Base-by-base conservation (phyloP, 1,140 invertebrate genomes). In the Neuroterus valhalla region DNA sequence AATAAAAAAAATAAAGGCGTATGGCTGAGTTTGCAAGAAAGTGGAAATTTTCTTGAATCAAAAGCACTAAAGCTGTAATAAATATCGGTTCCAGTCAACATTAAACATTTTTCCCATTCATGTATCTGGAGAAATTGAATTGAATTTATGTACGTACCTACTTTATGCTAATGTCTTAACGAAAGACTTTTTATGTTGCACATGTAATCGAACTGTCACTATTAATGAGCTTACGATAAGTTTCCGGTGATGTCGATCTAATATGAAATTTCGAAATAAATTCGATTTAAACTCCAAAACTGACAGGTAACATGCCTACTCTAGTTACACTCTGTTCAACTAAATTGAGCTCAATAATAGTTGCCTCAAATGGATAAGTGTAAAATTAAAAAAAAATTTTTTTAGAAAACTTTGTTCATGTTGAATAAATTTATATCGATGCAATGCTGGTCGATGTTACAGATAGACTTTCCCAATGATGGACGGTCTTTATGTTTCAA, bases 131-230 rank as follows among this genome's bases (percentile, higher is more conserved):
- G 55, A 62, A 62, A 62, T 62, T 62, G 55, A 62, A 62, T 62
- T 8, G 12, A 62, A 15, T 62, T 31, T 38, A 31, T 15, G 26
- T 38, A 31, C 55, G 31, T 62, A 31, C 14, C 55, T 31, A 62
- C 55, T 62, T 62, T 62, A 62, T 62, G 55, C 55, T 62, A 62
- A 62, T 62, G 8, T n/a, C 11, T 62, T 62, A 62, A 62, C 52
- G 52, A 62, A 62, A 62, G 12, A 62, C 12, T 62, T 62, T 62
- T 62, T 62, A 15, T 62, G 8, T 15, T 31, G 0, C 12, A 31
- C 11, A 10, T 62, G 26, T 26, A 62, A 62, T 15, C 15, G n/a
- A 62, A 62, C 55, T 62, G 55, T 62, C 55, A 31, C 55, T 14
- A 62, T 62, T 62, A 38, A 62, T 38, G 21, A 62, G n/a, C 12